Evolutionary conservation across 2,113 vertebrate species (phyloP).

Genomic region (Catharus bicknelli): DNA sequence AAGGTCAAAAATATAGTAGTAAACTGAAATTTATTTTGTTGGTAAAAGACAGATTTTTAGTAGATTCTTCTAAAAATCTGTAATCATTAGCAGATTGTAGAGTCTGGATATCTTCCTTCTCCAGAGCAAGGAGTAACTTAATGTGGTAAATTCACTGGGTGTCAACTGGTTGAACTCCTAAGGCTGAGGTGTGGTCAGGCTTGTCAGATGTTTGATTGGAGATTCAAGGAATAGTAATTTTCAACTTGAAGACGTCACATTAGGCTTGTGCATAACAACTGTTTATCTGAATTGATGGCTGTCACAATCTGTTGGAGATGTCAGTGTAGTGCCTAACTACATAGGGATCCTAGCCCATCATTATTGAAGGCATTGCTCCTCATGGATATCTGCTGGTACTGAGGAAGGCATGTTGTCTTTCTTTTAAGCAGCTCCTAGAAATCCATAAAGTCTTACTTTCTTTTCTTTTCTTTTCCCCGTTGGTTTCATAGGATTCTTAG

Average conservation of each 20-base stretch:
- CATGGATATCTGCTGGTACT: neutral
- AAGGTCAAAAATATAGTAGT: neutral
- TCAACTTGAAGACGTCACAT: fast-evolving
- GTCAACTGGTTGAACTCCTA: neutral
- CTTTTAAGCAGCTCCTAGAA: neutral
- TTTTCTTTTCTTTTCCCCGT: fast-evolving
- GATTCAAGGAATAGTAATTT: neutral
- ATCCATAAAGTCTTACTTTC: neutral
- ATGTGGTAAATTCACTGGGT: neutral
- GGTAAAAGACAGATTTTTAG: neutral
- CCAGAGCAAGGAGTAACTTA: neutral
- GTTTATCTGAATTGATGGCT: neutral
- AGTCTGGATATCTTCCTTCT: neutral
- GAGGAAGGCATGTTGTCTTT: neutral
- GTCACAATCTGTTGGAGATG: neutral
- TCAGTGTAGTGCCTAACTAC: neutral
- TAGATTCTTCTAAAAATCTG: neutral
- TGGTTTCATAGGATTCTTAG: neutral
- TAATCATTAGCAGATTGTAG: neutral
- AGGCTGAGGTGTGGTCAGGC: neutral
- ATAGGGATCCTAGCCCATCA: neutral
- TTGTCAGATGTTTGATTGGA: neutral
- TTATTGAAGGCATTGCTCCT: neutral
- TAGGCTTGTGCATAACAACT: neutral
- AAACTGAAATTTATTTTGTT: neutral